Base-by-base conservation (phyloP, 2,113 vertebrate species). In the Grammomys surdaster region DNA sequence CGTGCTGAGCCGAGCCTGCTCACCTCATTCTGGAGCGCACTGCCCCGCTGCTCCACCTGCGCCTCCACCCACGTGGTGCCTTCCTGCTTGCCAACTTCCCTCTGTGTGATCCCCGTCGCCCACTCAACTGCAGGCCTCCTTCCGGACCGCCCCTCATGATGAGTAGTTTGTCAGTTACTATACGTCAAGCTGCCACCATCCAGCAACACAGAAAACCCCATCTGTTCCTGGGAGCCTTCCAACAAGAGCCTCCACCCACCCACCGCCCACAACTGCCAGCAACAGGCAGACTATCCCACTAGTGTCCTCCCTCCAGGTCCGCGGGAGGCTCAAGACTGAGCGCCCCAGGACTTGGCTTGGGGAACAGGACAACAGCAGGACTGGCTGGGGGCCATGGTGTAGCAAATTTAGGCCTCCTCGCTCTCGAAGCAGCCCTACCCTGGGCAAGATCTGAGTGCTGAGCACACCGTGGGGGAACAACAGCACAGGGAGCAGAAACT, bases 111-210 rank as follows among this genome's bases (percentile, higher is more conserved):
- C 82, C 80, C 82, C 16, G 2, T 65, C 82, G 82, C 82, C 82
- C 82, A 85, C 82, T 65, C 82, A 31, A 65, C 58, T 31, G 58
- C 82, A 85, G 60, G 82, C 58, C 82, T 85, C 82, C 82, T 85
- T 85, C 82, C 82, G 82, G 82, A 65, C 58, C 82, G 58, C 82
- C 82, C 82, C 82, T 46, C 82, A 65, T 10, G 26, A 85, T 85
- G 82, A 65, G 40, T 85, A 46, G 58, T 65, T 85, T 58, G 78
- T 81, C 78, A 65, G 82, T 65, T 85, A 85, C 82, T 85, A 85
- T 31, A 85, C 82, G 65, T 46, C 58, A 85, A 85, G 82, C 82
- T 85, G 82, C 40, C 58, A 65, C 82, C 60, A 43, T 65, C n/a
- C 73, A 76, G 40, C 73, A 76, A 46, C 73, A 46, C 73, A 76